Evolutionary conservation across 2,797 vertebrate genomes (phyloP).

Genomic region (Xenopus petersii): DNA sequence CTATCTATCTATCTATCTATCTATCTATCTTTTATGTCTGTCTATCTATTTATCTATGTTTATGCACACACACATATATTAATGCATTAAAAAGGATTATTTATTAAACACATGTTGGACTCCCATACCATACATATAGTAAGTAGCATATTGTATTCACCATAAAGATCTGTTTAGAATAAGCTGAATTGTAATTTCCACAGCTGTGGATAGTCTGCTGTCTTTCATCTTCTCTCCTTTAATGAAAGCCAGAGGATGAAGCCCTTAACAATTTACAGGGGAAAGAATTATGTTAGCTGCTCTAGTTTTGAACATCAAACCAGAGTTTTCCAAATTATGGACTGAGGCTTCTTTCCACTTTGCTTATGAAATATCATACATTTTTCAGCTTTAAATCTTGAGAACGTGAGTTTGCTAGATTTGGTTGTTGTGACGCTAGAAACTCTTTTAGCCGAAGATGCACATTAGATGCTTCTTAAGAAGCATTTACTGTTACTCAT

Average conservation of each 20-base stretch:
- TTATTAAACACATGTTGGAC: background rate
- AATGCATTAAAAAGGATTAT: too few species aligned
- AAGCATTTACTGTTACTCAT: conserved; percentile 20
- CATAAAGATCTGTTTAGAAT: conserved; percentile 63
- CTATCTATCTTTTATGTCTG: too few species aligned
- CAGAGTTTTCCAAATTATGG: conserved; percentile 51
- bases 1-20: too few species aligned
- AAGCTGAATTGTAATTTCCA: conserved; percentile 60
- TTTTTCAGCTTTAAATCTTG: conserved; percentile 56
- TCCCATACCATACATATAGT: conserved; percentile 51
- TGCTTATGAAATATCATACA: conserved; percentile 54
- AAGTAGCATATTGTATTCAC: conserved; percentile 63
- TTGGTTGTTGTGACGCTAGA: conserved; percentile 30
- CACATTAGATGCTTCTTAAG: conserved; percentile 31
- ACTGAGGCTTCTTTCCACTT: conserved; percentile 52
- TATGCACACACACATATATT: too few species aligned
- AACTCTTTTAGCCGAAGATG: conserved; percentile 34
- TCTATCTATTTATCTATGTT: too few species aligned
- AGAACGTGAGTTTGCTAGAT: conserved; percentile 44
- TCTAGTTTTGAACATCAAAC: conserved; percentile 62
- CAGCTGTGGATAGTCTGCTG: conserved; percentile 63
- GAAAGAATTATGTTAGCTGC: conserved; percentile 53
- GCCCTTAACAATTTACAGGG: conserved; percentile 49
- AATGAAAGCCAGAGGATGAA: conserved; percentile 58
- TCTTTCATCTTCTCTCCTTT: conserved; percentile 64